Evolutionary conservation across 1,140 invertebrate genomes (phyloP).

Genomic region (Maniola jurtina): DNA sequence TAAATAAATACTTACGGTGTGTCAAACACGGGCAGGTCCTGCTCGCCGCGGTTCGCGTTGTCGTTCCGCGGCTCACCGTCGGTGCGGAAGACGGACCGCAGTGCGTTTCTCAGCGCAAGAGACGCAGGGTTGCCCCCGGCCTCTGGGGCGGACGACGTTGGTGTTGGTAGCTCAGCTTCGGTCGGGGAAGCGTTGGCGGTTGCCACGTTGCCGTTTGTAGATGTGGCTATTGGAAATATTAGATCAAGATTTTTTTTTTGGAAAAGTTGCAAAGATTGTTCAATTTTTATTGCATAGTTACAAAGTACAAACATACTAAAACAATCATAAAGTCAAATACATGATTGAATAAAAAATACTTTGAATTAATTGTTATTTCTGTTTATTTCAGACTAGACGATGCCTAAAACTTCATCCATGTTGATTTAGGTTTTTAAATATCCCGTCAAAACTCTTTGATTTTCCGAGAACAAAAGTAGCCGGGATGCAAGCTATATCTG

Average conservation of each 20-base stretch:
- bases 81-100: conserved; percentile 56
- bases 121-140: conserved; percentile 44
- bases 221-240: conserved; percentile 23
- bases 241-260: no score
- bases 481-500: no score
- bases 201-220: conserved; percentile 34
- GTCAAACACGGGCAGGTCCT: conserved; percentile 59
- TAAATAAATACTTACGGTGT: conserved; percentile 47
- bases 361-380: no score
- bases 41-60: conserved; percentile 42
- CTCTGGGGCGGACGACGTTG: conserved; percentile 57
- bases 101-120: conserved; percentile 50
- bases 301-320: no score
- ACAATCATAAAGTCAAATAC: no score
- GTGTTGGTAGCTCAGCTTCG: conserved; percentile 54
- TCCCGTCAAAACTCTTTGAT: no score
- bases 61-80: conserved; percentile 50
- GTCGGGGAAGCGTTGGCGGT: conserved; percentile 63
- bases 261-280: background rate
- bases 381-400: no score
- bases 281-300: no score
- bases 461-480: no score
- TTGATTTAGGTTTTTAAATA: no score
- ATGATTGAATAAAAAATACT: no score
- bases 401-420: no score